Conservation (phyloP, 1,140 invertebrate genomes). For the Drosophila hydei region DNA sequence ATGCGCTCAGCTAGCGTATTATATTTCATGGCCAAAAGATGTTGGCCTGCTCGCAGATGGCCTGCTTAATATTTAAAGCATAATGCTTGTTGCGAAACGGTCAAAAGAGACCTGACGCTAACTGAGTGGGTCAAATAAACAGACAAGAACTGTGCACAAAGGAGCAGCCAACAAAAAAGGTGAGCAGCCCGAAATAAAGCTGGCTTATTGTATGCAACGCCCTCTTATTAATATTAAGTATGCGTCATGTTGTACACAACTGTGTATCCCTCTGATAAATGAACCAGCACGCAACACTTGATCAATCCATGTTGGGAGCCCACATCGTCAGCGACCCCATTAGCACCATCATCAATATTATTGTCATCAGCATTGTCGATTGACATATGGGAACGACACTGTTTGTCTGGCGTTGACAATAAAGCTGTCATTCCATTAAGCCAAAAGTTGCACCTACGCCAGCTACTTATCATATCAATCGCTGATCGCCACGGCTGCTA, state of each 20-base stretch:
- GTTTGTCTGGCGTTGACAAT: slow-evolving; percentile 25
- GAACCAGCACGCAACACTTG: slow-evolving; percentile 10
- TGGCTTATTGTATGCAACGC: slow-evolving; percentile 8
- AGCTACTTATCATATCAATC: slow-evolving; percentile 37
- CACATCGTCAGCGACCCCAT: slow-evolving; percentile 4
- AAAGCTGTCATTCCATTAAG: slow-evolving; percentile 25
- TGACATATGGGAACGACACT: slow-evolving; percentile 10
- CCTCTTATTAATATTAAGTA: slow-evolving; percentile 44
- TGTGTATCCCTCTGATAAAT: slow-evolving; percentile 6
- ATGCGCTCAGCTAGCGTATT: slow-evolving; percentile 44
- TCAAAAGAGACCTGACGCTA: too few relatives aligned
- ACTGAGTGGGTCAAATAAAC: slow-evolving; percentile 3
- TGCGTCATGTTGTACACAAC: slow-evolving; percentile 19
- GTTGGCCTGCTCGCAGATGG: neutral
- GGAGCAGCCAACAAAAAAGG: slow-evolving; percentile 17
- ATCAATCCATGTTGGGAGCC: slow-evolving; percentile 14
- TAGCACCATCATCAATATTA: neutral
- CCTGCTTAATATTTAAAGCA: slow-evolving; percentile 65
- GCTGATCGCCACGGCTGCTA: slow-evolving; percentile 22
- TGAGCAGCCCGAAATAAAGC: slow-evolving; percentile 17
- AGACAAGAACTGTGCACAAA: slow-evolving; percentile 5
- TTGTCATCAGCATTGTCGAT: neutral
- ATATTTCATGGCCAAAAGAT: slow-evolving; percentile 27
- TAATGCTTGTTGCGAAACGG: slow-evolving; percentile 29
- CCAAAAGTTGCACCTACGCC: slow-evolving; percentile 5